Base-by-base conservation (phyloP, 2,113 vertebrate genomes). In the Pavo muticus region DNA sequence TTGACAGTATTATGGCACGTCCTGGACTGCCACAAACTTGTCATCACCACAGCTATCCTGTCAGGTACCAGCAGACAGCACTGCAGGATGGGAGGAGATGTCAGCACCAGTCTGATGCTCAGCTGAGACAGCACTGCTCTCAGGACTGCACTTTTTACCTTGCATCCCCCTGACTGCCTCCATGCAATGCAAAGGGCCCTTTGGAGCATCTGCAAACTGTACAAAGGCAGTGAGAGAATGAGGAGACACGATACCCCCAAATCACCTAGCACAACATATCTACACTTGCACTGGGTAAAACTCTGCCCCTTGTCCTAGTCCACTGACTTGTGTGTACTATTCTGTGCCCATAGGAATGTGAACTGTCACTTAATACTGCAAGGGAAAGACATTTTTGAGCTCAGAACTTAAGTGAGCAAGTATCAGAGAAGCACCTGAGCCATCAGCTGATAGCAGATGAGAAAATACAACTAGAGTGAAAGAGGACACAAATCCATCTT, bases 1-100 rank as follows among this genome's bases (percentile, higher is more conserved):
- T 59, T 25, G 45, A 64, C 72, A 92, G 75, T 59, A 76, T 52
- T 32, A 79, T 2, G n/a, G 65, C 0, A 30, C 4, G 4, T 30
- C 54, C 71, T 83, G 79, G 75, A 44, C 72, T 76, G 64, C 82
- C 90, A 88, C 83, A 90, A 83, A 86, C 63, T 24, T 64, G 82
- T 88, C 79, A 79, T 10, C 84, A 57, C 74, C 14, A 20, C 86
- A 88, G 84, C 86, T 81, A 61, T 54, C 69, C 84, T 67, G 81
- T 4, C 39, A 61, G 82, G 14, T 52, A 64, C 85, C 50, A 68
- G 68, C 92, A 95, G 88, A 45, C 67, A 80, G 87, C 74, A 39
- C 72, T 40, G 80, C 8, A 6, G 76, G 84, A 70, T 10, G 5
- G 0, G 8, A 32, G 47, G 37, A 47, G 45, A 5, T 40, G 42